Conservation (phyloP, 2,797 vertebrate species). For the Pelodytes ibericus region DNA sequence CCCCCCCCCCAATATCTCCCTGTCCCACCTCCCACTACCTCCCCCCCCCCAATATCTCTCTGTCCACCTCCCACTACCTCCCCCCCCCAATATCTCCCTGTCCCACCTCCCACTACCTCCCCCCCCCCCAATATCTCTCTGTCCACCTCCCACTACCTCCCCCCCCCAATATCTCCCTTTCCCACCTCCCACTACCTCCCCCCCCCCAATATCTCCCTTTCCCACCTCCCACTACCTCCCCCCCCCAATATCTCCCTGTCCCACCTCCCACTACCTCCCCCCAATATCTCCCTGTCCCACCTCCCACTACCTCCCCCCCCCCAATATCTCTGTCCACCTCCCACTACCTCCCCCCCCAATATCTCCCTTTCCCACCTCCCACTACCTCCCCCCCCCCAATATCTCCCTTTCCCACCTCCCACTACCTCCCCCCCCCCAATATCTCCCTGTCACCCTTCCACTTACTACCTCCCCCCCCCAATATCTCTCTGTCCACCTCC, state of each 20-base stretch:
- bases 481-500: not conserved
- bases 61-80: not conserved
- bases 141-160: not conserved
- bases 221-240: not conserved
- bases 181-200: not conserved
- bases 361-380: not conserved
- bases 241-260: not conserved
- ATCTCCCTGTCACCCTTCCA: not conserved
- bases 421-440: not conserved
- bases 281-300: not conserved
- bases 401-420: not conserved
- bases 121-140: not conserved
- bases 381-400: not conserved
- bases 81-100: too few species aligned
- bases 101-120: not conserved
- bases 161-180: not conserved
- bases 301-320: not conserved
- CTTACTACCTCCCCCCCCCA: not conserved
- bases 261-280: not conserved
- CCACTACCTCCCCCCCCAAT: not conserved
- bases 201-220: not conserved
- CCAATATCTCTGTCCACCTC: not conserved
- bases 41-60: not conserved
- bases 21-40: not conserved
- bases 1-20: not conserved